phyloP scores from a whole-genome alignment of 2,888 invertebrate genomes.

The Volucella zonaria region DNA sequence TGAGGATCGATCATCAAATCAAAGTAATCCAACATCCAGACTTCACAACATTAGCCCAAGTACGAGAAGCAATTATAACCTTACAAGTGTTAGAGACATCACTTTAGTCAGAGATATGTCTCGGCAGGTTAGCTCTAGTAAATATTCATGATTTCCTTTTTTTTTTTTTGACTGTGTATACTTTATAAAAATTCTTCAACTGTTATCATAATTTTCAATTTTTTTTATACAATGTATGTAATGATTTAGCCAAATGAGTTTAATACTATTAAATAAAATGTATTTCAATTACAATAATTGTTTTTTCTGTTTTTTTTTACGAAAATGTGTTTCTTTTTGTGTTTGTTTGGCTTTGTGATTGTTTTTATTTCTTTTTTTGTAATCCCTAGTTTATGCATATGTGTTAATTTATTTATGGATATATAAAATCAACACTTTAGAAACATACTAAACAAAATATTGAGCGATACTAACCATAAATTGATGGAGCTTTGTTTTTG shows the following conservation, averaged over 20 bases:
- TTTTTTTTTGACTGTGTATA: neutral
- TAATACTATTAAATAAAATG: too few species aligned
- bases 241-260: too few species aligned
- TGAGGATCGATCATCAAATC: constrained; percentile 75
- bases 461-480: too few species aligned
- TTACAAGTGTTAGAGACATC: constrained; percentile 76
- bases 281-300: too few species aligned
- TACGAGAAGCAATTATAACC: constrained; percentile 76
- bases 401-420: too few species aligned
- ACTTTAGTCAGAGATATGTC: constrained; percentile 73
- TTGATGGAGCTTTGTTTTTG: too few species aligned
- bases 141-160: neutral
- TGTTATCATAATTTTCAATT: neutral
- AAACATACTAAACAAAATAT: too few species aligned
- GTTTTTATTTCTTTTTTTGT: too few species aligned
- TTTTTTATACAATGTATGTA: neutral
- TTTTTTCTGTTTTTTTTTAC: neutral
- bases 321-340: neutral
- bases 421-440: too few species aligned
- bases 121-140: constrained; percentile 72
- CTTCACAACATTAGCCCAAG: constrained; percentile 76
- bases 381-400: too few species aligned
- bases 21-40: constrained; percentile 75
- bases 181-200: neutral
- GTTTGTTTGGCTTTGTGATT: neutral